These are phyloP conservation scores for Schizothorax lantsangensis DNA, from an alignment of 2,797 vertebrate genomes.

Conservation along the genomic window DNA sequence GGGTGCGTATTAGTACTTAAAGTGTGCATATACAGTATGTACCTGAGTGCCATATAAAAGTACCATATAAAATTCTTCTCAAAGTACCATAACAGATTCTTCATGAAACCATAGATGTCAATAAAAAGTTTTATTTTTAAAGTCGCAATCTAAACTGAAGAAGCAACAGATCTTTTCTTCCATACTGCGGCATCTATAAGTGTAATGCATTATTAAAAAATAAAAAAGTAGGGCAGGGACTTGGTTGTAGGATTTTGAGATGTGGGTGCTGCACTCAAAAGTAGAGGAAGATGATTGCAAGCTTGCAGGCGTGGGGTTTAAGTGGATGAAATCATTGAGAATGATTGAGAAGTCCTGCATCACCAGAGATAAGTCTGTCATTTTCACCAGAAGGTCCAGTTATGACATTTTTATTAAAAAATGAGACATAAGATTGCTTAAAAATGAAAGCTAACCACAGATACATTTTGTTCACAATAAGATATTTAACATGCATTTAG, in stretches of 20 bases:
- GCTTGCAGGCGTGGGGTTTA: neutral
- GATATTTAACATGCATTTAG: neutral
- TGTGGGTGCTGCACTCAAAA: neutral
- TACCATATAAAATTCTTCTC: neutral
- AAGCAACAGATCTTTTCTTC: neutral
- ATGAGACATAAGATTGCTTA: neutral
- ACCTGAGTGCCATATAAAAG: no score
- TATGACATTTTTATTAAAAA: neutral
- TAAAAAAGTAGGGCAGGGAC: neutral
- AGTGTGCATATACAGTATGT: neutral
- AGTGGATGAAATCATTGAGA: neutral
- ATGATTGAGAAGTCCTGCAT: neutral
- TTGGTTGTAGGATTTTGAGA: neutral
- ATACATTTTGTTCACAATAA: neutral
- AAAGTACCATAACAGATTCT: neutral
- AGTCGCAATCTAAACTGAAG: neutral
- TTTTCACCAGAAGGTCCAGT: neutral
- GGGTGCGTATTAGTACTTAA: neutral
- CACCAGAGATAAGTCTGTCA: neutral
- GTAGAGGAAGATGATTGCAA: neutral
- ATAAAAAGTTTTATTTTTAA: slow-evolving; percentile 1
- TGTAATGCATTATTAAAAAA: neutral
- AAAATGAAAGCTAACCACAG: neutral
- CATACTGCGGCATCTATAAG: neutral
- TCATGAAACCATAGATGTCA: neutral